Evolutionary conservation across 2,797 vertebrate species (phyloP).

Genomic region (Mus spretus): DNA sequence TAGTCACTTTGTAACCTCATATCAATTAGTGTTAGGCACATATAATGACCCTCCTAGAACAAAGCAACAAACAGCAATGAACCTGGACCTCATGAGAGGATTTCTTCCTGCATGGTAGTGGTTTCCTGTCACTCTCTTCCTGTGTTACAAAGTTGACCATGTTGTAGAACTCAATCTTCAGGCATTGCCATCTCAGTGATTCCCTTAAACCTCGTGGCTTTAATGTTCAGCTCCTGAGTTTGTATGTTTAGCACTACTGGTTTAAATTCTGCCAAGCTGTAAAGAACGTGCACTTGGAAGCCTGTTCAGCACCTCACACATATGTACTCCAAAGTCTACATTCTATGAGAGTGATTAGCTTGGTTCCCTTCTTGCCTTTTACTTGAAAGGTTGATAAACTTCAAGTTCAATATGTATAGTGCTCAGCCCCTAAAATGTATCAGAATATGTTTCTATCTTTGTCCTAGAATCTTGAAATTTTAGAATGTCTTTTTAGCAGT

Average conservation of each 20-base stretch:
- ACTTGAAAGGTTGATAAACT: neutral
- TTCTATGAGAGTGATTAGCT: neutral
- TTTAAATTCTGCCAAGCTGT: neutral
- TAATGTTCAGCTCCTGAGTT: neutral
- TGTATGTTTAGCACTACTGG: neutral
- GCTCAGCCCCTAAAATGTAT: neutral
- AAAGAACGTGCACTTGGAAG: neutral
- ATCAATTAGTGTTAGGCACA: neutral
- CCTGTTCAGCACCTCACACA: neutral
- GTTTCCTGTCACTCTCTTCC: neutral
- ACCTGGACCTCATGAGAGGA: neutral
- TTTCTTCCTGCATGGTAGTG: neutral
- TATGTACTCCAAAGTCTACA: neutral
- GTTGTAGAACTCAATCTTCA: neutral
- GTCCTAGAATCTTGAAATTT: neutral
- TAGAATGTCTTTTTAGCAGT: neutral
- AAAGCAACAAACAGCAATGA: neutral
- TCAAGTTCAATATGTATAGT: neutral
- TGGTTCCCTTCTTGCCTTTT: neutral
- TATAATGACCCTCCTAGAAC: neutral
- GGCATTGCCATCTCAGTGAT: neutral
- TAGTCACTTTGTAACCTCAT: neutral
- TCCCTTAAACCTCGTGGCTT: neutral
- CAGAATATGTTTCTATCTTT: neutral
- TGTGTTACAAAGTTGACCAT: neutral